Conservation (phyloP, 2,888 invertebrate species). For the Melipona bicolor region DNA sequence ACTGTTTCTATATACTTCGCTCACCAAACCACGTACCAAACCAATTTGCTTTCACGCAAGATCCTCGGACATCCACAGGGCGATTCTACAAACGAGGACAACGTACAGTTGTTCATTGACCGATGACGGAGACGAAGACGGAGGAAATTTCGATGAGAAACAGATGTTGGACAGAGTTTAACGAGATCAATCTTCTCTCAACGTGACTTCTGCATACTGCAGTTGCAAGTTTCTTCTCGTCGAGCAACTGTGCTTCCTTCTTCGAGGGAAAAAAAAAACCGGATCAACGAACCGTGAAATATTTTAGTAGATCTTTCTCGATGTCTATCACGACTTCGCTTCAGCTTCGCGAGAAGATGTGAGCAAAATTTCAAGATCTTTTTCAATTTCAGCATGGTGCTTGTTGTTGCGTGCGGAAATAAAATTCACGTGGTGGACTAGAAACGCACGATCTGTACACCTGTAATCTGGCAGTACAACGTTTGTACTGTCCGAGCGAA, state of each 20-base stretch:
- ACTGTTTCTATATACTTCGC: background rate
- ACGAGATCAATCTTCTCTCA: constrained; percentile 7
- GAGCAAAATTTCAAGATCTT: too few species aligned
- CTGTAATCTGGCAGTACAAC: too few species aligned
- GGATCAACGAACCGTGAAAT: background rate
- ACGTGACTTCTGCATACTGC: background rate
- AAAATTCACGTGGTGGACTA: too few species aligned
- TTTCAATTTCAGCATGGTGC: too few species aligned
- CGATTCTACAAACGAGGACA: constrained; percentile 4
- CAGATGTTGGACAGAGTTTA: constrained; percentile 4
- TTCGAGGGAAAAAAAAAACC: background rate
- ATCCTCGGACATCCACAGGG: background rate
- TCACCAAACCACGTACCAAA: background rate
- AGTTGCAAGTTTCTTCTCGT: background rate
- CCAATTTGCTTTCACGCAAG: background rate
- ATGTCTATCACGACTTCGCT: too few species aligned
- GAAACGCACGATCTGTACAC: too few species aligned
- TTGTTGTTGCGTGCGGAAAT: too few species aligned
- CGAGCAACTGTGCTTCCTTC: background rate
- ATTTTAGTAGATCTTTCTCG: too few species aligned
- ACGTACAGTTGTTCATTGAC: constrained; percentile 2
- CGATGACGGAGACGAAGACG: background rate
- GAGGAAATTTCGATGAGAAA: background rate
- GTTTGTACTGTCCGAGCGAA: background rate
- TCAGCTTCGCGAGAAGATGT: too few species aligned